Evolutionary conservation across 2,113 vertebrate species (phyloP).

Genomic region (Sander vitreus): DNA sequence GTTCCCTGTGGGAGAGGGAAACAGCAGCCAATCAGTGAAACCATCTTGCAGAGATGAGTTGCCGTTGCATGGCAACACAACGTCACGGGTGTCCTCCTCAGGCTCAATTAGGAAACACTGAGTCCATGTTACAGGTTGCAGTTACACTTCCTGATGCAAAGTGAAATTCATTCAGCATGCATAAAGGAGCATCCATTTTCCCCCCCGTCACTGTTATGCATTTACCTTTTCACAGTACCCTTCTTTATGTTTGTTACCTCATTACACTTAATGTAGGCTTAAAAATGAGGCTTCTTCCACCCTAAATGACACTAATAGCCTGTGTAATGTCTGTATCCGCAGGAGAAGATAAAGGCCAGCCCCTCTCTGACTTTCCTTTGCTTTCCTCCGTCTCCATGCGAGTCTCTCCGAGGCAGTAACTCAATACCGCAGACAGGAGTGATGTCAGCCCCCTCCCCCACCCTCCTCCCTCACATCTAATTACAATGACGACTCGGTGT

Average conservation of each 20-base stretch:
- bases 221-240: background rate
- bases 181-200: background rate
- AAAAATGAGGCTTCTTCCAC: background rate
- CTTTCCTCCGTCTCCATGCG: constrained; percentile 19
- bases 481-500: constrained; percentile 76
- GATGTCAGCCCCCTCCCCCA: constrained; percentile 77
- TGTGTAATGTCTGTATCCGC: background rate
- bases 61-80: constrained; percentile 71
- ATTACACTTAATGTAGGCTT: background rate
- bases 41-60: constrained; percentile 40
- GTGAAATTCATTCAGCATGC: background rate
- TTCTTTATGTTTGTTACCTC: background rate
- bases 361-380: constrained; percentile 41
- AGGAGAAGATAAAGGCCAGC: constrained; percentile 1
- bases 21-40: constrained; percentile 59
- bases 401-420: constrained; percentile 70
- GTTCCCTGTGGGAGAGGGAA: constrained; percentile 86
- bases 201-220: background rate
- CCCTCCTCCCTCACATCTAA: constrained; percentile 75
- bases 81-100: constrained; percentile 58
- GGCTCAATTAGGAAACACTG: constrained; percentile 30
- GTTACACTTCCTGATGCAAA: constrained; percentile 20
- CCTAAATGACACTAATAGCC: background rate
- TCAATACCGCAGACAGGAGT: constrained; percentile 74
- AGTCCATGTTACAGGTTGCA: constrained; percentile 37